phyloP scores from a whole-genome alignment of 1,140 invertebrate genomes.

The Octopus bimaculoides region DNA sequence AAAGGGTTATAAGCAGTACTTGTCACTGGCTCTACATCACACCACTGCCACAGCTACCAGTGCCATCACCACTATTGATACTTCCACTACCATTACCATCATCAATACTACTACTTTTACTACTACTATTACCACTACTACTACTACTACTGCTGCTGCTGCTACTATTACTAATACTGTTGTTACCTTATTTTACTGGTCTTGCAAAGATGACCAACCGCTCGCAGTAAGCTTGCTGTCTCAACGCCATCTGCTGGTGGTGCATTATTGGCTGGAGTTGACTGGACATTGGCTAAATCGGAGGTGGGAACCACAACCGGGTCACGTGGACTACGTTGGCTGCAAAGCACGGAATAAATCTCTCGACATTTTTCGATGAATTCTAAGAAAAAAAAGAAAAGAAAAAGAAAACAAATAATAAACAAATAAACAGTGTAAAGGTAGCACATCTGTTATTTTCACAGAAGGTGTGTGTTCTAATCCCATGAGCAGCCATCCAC shows the following conservation, averaged over 20 bases:
- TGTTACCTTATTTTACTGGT: conserved; percentile 45
- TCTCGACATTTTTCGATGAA: conserved; percentile 50
- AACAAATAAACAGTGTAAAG: too few species aligned
- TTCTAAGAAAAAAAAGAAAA: conserved; percentile 34
- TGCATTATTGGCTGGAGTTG: conserved; percentile 36
- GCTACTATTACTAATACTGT: neutral
- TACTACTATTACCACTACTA: too few species aligned
- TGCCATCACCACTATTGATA: too few species aligned
- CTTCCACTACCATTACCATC: too few species aligned
- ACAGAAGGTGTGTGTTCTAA: too few species aligned
- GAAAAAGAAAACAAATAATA: too few species aligned
- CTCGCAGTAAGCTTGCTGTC: conserved; percentile 49
- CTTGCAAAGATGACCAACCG: conserved; percentile 45
- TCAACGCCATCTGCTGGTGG: conserved; percentile 49
- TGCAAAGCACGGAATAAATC: conserved; percentile 46
- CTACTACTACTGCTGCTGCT: too few species aligned
- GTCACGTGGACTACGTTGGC: conserved; percentile 43
- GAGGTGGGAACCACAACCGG: conserved; percentile 53
- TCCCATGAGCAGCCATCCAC: too few species aligned
- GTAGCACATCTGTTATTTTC: too few species aligned
- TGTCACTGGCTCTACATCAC: neutral
- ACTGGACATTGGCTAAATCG: conserved; percentile 35
- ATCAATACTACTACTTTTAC: too few species aligned
- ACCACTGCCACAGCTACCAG: neutral
- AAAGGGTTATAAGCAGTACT: too few species aligned